These are phyloP conservation scores for Patella ulyssiponensis DNA, from an alignment of 2,888 invertebrate species.

Conservation along the genomic window DNA sequence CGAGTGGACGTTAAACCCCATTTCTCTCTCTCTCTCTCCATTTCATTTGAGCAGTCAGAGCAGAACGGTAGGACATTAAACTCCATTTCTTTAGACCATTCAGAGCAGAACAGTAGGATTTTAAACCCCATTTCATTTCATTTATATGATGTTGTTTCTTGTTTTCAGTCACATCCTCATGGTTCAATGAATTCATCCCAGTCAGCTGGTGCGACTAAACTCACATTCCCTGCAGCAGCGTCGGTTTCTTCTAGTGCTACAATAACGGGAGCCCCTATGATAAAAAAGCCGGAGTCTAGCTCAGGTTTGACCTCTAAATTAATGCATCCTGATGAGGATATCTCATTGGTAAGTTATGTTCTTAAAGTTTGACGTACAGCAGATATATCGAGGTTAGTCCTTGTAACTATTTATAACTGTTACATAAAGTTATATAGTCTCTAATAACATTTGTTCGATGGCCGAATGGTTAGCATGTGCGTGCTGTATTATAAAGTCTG, in stretches of 20 bases:
- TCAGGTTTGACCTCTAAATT: conserved; percentile 70
- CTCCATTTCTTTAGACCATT: too few relatives aligned
- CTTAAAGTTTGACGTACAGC: background rate
- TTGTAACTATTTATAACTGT: background rate
- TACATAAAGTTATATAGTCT: too few relatives aligned
- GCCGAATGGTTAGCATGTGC: too few relatives aligned
- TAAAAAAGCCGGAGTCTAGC: conserved; percentile 69
- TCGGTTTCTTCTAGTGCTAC: conserved; percentile 52
- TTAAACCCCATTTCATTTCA: too few relatives aligned
- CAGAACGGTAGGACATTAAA: too few relatives aligned
- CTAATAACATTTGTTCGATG: too few relatives aligned
- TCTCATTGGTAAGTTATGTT: conserved; percentile 65
- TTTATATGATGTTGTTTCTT: background rate
- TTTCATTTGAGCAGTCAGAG: too few relatives aligned
- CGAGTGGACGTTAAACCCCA: too few relatives aligned
- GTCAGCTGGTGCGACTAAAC: conserved; percentile 45
- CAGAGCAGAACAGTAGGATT: too few relatives aligned
- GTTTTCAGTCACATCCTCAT: conserved; percentile 26
- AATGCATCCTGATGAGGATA: conserved; percentile 71
- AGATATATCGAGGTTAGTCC: conserved; percentile 1
- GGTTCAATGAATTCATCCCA: conserved; percentile 28
- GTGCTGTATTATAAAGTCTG: too few relatives aligned
- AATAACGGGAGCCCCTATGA: conserved; percentile 67
- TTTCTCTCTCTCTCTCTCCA: too few relatives aligned
- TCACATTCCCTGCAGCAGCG: conserved; percentile 66